A percentile compares a stretch with the other conserved stretches of the same genome.
phyloP scores from a whole-genome alignment of 2,113 vertebrate species.

The Phrynosoma blainvillii region DNA sequence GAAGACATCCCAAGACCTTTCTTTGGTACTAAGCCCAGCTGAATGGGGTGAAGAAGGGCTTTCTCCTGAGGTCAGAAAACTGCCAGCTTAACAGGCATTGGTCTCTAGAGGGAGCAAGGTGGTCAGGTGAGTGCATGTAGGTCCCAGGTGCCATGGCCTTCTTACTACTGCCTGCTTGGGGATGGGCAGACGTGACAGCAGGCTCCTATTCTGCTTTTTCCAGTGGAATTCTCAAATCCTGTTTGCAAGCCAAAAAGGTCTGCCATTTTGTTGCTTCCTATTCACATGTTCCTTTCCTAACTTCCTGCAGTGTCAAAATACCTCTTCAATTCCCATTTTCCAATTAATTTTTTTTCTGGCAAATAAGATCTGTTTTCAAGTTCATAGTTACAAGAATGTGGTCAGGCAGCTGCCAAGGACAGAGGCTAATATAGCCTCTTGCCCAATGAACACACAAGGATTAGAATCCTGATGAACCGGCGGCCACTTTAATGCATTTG shows the following conservation, averaged over 20 bases:
- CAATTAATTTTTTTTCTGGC: not conserved
- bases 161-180: not conserved
- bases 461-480: not conserved
- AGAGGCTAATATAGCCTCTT: conserved; percentile 57
- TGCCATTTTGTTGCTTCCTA: no score
- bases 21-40: no score
- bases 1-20: no score
- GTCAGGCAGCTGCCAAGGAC: no score
- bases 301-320: not conserved
- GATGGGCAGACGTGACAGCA: not conserved
- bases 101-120: not conserved
- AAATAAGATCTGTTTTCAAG: not conserved
- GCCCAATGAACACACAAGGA: conserved; percentile 39
- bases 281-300: not conserved
- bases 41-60: no score
- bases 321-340: not conserved
- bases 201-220: not conserved
- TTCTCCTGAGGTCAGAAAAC: not conserved
- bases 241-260: no score
- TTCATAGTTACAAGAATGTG: not conserved
- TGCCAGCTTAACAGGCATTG: not conserved
- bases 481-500: not conserved
- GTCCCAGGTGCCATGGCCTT: no score
- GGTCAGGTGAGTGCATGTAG: no score
- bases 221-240: not conserved